phyloP scores from a whole-genome alignment of 2,888 invertebrate species.

The Altica lythri region DNA sequence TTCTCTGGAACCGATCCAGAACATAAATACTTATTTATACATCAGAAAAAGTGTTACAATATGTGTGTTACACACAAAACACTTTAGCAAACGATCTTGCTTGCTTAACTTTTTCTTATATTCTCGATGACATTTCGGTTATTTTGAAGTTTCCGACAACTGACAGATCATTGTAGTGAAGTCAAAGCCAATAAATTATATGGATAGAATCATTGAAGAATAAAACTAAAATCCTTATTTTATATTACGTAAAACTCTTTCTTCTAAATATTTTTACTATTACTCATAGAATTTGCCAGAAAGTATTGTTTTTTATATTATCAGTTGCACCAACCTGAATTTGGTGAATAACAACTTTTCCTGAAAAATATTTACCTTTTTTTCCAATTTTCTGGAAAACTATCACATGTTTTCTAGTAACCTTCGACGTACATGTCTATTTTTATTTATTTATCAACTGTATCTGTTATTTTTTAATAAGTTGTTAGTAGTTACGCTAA shows the following conservation, averaged over 20 bases:
- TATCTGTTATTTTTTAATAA: constrained; percentile 6
- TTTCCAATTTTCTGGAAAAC: constrained; percentile 6
- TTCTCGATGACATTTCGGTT: neutral
- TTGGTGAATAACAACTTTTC: neutral
- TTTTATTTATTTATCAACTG: constrained; percentile 6
- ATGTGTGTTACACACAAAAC: neutral
- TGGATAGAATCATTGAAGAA: neutral
- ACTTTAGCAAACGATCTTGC: neutral
- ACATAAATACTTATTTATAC: constrained; percentile 44
- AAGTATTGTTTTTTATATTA: neutral
- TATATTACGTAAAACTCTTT: no score
- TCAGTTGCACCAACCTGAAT: constrained; percentile 8
- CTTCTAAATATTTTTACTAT: neutral
- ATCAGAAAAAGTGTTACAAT: constrained; percentile 14
- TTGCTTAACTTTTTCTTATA: neutral
- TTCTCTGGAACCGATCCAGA: constrained; percentile 53
- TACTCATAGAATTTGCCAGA: neutral
- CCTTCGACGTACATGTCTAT: neutral
- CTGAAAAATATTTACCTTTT: constrained; percentile 2
- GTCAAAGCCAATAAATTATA: neutral
- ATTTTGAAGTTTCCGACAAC: neutral
- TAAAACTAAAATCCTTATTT: neutral
- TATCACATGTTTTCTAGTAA: neutral
- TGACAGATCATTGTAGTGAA: neutral
- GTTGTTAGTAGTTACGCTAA: constrained; percentile 5